phyloP scores from a whole-genome alignment of 2,797 vertebrate species.

The Halcyon chelicuti region DNA sequence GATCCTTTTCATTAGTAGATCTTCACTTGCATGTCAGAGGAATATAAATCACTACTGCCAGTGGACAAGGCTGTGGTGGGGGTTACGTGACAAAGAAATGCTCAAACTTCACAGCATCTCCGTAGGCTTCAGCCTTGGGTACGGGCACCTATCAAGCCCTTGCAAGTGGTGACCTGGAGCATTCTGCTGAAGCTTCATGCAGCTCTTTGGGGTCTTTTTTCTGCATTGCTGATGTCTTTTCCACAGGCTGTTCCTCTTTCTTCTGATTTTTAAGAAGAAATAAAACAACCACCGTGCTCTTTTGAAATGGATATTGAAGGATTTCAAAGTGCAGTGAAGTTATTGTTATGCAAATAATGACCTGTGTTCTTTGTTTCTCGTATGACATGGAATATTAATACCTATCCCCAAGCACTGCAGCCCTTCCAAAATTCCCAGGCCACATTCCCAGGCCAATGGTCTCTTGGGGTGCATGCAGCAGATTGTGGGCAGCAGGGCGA shows the following conservation, averaged over 20 bases:
- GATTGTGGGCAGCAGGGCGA: too few species aligned
- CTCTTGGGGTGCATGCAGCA: too few species aligned
- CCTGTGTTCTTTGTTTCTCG: not conserved
- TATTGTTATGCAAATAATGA: not conserved
- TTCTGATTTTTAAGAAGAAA: not conserved
- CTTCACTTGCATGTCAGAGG: not conserved
- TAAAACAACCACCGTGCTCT: not conserved
- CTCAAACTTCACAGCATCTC: not conserved
- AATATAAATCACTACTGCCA: not conserved
- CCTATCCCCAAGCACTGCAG: rapidly evolving
- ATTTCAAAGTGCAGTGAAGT: not conserved
- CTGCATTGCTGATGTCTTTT: not conserved
- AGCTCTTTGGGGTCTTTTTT: not conserved
- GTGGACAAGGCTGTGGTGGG: not conserved
- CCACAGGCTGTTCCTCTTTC: not conserved
- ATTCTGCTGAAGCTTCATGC: not conserved
- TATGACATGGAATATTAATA: not conserved
- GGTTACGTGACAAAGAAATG: not conserved
- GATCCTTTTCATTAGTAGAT: not conserved
- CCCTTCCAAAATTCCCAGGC: not conserved
- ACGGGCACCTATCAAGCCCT: not conserved
- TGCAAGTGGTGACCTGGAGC: not conserved
- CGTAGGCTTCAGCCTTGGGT: not conserved
- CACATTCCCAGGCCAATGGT: not conserved
- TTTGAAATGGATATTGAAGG: rapidly evolving